Percentiles rank a stretch among this genome's conserved stretches.
These are phyloP conservation scores for Capitella teleta DNA, from an alignment of 1,140 invertebrate species.

Conservation along the genomic window DNA sequence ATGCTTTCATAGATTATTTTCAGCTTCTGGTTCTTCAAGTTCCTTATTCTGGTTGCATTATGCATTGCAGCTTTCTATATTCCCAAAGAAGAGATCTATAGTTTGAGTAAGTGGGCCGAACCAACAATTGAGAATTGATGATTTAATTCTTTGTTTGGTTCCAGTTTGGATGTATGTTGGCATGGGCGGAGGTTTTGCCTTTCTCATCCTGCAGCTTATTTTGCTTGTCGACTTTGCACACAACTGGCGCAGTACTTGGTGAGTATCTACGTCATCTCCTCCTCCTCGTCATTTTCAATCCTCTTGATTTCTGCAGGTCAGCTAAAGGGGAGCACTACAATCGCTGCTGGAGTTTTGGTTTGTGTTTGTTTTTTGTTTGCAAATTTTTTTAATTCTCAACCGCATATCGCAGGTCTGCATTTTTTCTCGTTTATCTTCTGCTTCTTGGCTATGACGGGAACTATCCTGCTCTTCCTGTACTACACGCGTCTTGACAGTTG, in stretches of 20 bases:
- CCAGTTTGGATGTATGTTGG: conserved; percentile 95
- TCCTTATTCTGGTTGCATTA: conserved; percentile 79
- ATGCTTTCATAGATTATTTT: neutral
- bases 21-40: conserved; percentile 94
- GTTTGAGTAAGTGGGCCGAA: conserved; percentile 21
- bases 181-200: conserved; percentile 88
- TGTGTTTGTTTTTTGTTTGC: neutral
- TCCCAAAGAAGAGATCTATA: conserved; percentile 62
- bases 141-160: conserved; percentile 26
- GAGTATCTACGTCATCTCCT: conserved; percentile 5
- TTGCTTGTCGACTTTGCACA: conserved; percentile 96
- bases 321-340: neutral
- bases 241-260: conserved; percentile 84
- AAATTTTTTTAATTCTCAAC: neutral
- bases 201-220: conserved; percentile 91
- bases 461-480: conserved; percentile 73
- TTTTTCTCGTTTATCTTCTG: conserved; percentile 71
- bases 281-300: neutral
- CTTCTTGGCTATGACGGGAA: conserved; percentile 61
- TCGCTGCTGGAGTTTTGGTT: neutral
- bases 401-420: neutral
- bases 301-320: neutral
- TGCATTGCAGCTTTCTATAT: conserved; percentile 93
- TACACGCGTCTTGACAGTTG: conserved; percentile 74
- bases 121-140: neutral